Conservation (phyloP, 2,888 invertebrate species). For the Pristionchus japonicus region DNA sequence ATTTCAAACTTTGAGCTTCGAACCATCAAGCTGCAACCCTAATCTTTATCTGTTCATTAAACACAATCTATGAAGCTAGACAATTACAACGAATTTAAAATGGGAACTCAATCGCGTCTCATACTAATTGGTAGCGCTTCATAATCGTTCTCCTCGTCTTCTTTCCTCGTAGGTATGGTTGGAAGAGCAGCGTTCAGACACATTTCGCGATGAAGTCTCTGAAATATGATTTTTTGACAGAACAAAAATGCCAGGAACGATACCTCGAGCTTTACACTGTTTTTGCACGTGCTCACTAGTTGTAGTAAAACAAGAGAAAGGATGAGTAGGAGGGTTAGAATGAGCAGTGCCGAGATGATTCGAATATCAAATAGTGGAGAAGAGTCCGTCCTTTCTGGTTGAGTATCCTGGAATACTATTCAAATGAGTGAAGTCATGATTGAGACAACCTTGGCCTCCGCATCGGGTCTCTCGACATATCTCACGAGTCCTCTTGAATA, state of each 20-base stretch:
- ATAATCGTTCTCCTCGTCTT: not conserved
- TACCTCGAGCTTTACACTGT: not conserved
- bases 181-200: not conserved
- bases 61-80: no score
- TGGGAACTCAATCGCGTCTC: not conserved
- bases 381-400: no score
- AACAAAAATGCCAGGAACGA: not conserved
- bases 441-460: not conserved
- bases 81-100: not conserved
- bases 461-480: not conserved
- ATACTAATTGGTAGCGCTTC: not conserved
- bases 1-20: no score
- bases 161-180: not conserved
- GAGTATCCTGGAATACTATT: not conserved
- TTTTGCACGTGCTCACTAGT: not conserved
- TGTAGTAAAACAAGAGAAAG: not conserved
- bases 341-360: not conserved
- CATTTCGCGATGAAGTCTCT: not conserved
- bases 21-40: no score
- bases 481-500: not conserved
- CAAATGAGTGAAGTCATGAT: not conserved
- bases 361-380: not conserved
- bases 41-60: not conserved
- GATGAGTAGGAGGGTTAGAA: not conserved
- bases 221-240: no score